Evolutionary conservation across 2,888 invertebrate genomes (phyloP), one percentile per base, ranked within the genome.

Genomic region (Torymus aiolomorphi): DNA sequence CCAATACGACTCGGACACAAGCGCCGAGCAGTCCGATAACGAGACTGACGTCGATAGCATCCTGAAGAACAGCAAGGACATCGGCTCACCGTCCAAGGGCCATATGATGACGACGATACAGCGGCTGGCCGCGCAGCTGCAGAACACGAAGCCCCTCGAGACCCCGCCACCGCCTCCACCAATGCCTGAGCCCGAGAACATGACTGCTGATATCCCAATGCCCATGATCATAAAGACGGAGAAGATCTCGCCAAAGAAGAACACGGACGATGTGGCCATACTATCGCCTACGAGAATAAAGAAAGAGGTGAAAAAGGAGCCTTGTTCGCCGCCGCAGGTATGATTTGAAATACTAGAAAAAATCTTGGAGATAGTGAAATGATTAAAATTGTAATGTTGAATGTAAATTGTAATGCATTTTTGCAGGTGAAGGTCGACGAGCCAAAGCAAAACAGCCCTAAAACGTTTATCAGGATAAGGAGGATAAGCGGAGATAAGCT

Each of bases 401-500:
- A 24, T 62, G 12, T 24, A 62, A 20, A 62, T 62, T 24, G 2
- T 11, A 18, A 16, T 59, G 57, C 57, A 16, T 18, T 5, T 31
- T 31, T 5, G 5, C 2, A 31, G 31, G 31, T 31, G 31, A 31
- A 31, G 5, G 31, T 3, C 31, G 80, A 80, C 57, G 78, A 66
- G 2, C 16, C 56, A 3, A 73, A 31, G 31, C 31, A 31, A 31
- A 31, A 3, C 31, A 31, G 31, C 31, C 72, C 59, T 2, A 80
- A 78, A 18, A 62, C 85, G 85, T 91, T 86, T 89, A 86, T 91
- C 65, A 87, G 91, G 76, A 83, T 91, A 54, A 87, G 92, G 51
- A 87, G 91, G 71, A 84, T 92, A 12, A 91, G 91, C 80, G 92
- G 92, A 2, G 92, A 92, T 82, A 90, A 89, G 57, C 84, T 92